phyloP scores from a whole-genome alignment of 2,888 invertebrate genomes.

The Sphinx pinastri region DNA sequence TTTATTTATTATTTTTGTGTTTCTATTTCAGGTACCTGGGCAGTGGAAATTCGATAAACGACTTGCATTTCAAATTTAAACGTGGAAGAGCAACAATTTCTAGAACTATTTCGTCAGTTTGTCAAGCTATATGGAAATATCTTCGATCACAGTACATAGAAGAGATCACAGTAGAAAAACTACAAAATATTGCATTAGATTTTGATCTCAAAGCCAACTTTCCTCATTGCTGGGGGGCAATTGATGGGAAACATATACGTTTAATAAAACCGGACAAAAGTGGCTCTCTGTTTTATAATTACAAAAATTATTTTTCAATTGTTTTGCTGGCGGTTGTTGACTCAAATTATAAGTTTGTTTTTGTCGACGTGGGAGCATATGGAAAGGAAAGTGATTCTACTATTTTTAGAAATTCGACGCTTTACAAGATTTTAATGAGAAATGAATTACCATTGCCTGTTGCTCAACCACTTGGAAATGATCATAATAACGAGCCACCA shows the following conservation, averaged over 20 bases:
- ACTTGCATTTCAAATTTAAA: constrained; percentile 42
- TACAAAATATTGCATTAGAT: constrained; percentile 28
- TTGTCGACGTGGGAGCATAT: constrained; percentile 38
- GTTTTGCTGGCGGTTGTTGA: constrained; percentile 35
- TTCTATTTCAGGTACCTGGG: constrained; percentile 40
- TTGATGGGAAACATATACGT: too few relatives aligned
- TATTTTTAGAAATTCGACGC: constrained; percentile 41
- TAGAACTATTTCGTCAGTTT: constrained; percentile 36
- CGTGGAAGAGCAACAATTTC: constrained; percentile 34
- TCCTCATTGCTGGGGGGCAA: too few relatives aligned
- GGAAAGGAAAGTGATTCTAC: constrained; percentile 36
- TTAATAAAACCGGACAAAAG: too few relatives aligned
- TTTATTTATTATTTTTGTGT: constrained; percentile 29
- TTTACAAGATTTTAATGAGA: constrained; percentile 39
- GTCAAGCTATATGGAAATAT: constrained; percentile 38
- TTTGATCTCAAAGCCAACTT: too few relatives aligned
- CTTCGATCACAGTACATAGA: constrained; percentile 36
- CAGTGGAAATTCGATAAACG: constrained; percentile 41
- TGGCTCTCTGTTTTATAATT: too few relatives aligned
- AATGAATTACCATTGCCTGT: constrained; percentile 30
- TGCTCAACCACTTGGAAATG: constrained; percentile 32
- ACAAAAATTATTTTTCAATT: neutral
- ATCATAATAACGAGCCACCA: constrained; percentile 18
- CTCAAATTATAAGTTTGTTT: constrained; percentile 25
- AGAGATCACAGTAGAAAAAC: constrained; percentile 33